Evolutionary conservation across 2,113 vertebrate species (phyloP).

Genomic region (Aplodontia rufa): DNA sequence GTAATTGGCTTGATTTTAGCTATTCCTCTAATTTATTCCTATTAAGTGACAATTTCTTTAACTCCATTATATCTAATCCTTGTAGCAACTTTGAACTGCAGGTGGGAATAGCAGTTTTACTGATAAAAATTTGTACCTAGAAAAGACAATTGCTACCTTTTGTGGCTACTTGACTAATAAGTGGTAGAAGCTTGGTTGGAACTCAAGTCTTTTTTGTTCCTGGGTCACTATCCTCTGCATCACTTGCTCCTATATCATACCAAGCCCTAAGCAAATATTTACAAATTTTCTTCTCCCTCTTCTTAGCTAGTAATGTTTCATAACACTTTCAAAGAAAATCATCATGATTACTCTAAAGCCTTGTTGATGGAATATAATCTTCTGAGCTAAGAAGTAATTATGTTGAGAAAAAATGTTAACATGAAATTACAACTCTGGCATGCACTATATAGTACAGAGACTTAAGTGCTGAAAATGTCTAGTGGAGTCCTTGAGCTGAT

Average conservation of each 20-base stretch:
- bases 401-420: not conserved
- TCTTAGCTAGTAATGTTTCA: not conserved
- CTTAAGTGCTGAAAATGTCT: not conserved
- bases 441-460: not conserved
- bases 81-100: not conserved
- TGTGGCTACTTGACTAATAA: not conserved
- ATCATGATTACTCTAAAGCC: not conserved
- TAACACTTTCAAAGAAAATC: not conserved
- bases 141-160: not conserved
- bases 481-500: not conserved
- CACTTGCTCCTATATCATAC: not conserved
- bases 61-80: not conserved
- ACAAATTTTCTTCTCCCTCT: not conserved
- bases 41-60: not conserved
- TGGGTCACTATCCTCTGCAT: not conserved
- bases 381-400: not conserved
- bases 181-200: not conserved
- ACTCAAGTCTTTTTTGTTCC: not conserved
- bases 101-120: not conserved
- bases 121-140: not conserved
- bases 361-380: not conserved
- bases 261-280: not conserved
- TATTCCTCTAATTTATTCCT: not conserved
- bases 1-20: not conserved
- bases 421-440: not conserved